Base-by-base conservation (phyloP, 2,888 invertebrate genomes). In the Spisula solida region DNA sequence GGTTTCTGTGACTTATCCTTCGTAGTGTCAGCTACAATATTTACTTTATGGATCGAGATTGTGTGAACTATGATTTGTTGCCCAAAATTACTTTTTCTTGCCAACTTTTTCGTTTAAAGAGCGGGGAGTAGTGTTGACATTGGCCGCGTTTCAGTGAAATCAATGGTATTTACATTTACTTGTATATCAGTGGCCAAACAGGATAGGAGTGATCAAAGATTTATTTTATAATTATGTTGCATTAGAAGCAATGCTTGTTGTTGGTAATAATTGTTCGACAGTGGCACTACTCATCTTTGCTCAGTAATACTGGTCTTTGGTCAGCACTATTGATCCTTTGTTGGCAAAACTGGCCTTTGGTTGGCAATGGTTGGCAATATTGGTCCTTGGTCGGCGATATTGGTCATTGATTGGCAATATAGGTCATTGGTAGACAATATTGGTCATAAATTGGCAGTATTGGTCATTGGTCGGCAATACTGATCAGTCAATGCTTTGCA, bases 41-140 rank as follows among this genome's bases (percentile, higher is more conserved):
- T 91, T 88, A 89, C 86, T 84, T 86, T 60, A 83, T 75, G 51
- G 66, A 80, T 86, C 55, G 51, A 82, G 60, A 89, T 83, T 89
- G 91, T 91, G 86, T 89, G 89, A 91, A 91, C 86, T 84, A 80
- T 91, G 91, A 91, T 89, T 85, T 87, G 87, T 83, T 79, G 83
- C 29, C 34, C 47, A 84, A 88, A 86, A 88, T 90, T 88, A 80
- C 87, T 86, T 88, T 83, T 88, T 78, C 51, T 87, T 90, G 90
- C 87, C 87, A 85, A 87, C 25, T 89, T 82, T 86, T 80, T 29
- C 83, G 78, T 87, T 85, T 78, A 85, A 55, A 78, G 75, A 31
- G 75, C 70, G 34, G 55, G 55, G n/a, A 29, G n/a, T 70, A 80
- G 41, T 90, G 86, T 88, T 88, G 82, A 90, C 86, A 86, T 90